A percentile compares a stretch with the other conserved stretches of the same genome.
These are phyloP conservation scores for Bombus polaris DNA, from an alignment of 1,140 invertebrate genomes.

Conservation along the genomic window DNA sequence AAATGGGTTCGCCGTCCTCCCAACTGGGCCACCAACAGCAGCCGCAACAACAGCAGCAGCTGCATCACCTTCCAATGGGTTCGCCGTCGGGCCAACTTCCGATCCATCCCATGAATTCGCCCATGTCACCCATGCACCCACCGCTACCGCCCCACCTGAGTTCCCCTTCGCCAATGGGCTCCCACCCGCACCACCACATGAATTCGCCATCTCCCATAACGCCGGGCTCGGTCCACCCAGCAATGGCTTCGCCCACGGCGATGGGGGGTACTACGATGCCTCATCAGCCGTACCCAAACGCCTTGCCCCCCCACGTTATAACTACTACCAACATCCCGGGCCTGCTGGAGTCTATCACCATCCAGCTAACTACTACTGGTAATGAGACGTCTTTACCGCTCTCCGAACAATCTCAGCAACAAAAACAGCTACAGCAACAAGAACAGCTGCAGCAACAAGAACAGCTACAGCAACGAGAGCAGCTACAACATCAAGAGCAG, in stretches of 20 bases:
- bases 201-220: conserved; percentile 76
- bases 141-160: conserved; percentile 72
- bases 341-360: conserved; percentile 85
- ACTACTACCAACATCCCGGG: conserved; percentile 83
- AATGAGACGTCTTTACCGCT: conserved; percentile 77
- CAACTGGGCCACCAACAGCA: conserved; percentile 61
- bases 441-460: conserved; percentile 75
- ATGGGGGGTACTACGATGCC: conserved; percentile 85
- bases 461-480: conserved; percentile 70
- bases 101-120: conserved; percentile 77
- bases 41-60: conserved; percentile 55
- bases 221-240: conserved; percentile 82
- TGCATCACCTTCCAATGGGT: conserved; percentile 62
- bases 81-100: conserved; percentile 54
- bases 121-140: conserved; percentile 76
- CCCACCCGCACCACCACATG: conserved; percentile 77
- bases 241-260: conserved; percentile 84
- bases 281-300: conserved; percentile 90
- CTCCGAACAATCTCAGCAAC: conserved; percentile 61
- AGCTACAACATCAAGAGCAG: conserved; percentile 78
- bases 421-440: conserved; percentile 50
- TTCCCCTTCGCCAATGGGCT: conserved; percentile 77
- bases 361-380: conserved; percentile 89
- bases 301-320: conserved; percentile 91
- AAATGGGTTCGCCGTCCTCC: conserved; percentile 71